Evolutionary conservation across 2,888 invertebrate species (phyloP).

Genomic region (Ecliptopera silaceata): DNA sequence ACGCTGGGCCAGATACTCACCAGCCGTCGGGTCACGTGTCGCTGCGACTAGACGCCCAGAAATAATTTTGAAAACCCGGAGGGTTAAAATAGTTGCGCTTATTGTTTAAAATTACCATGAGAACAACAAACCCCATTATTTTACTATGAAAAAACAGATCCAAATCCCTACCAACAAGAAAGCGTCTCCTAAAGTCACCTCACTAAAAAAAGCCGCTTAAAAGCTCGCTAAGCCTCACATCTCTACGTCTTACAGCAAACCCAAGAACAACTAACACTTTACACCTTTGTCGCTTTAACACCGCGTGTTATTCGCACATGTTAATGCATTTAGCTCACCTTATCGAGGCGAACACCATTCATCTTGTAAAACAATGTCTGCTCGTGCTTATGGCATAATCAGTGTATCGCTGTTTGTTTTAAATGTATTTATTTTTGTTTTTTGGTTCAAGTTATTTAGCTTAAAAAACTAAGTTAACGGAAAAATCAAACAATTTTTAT

Average conservation of each 20-base stretch:
- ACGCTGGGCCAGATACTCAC: no score
- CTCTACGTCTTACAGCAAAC: constrained; percentile 51
- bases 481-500: no score
- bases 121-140: no score
- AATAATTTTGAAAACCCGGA: no score
- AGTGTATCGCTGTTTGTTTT: constrained; percentile 62
- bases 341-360: constrained; percentile 78
- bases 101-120: no score
- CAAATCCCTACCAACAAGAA: no score
- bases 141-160: no score
- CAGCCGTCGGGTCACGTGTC: no score
- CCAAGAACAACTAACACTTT: constrained; percentile 19
- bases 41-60: no score
- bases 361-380: constrained; percentile 81
- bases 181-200: neutral
- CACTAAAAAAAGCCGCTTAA: neutral
- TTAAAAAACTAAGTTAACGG: no score
- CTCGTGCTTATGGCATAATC: constrained; percentile 75
- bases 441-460: no score
- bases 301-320: constrained; percentile 78
- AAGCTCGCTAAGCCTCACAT: neutral
- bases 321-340: constrained; percentile 81
- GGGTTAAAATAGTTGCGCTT: no score
- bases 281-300: constrained; percentile 77
- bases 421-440: constrained; percentile 39